Percentiles rank a stretch among this genome's conserved stretches.
These are phyloP conservation scores for Aleiodes leptofemur DNA, from an alignment of 2,888 invertebrate genomes.

Conservation along the genomic window DNA sequence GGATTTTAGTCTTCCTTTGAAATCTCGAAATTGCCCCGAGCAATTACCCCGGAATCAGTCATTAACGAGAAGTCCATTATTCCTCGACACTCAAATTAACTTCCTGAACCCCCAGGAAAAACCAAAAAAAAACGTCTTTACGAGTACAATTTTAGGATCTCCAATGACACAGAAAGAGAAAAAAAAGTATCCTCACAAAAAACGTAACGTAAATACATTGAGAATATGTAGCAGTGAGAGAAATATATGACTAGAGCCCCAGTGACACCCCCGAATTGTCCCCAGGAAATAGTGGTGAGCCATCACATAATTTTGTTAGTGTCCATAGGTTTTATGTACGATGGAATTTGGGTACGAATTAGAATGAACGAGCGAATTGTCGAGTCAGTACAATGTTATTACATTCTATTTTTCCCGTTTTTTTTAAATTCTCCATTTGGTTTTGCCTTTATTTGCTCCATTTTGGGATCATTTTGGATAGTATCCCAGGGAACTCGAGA, in stretches of 20 bases:
- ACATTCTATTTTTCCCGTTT: constrained; percentile 2
- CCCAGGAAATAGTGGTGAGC: constrained; percentile 16
- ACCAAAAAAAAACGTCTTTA: no score
- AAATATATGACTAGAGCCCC: neutral
- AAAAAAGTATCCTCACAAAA: neutral
- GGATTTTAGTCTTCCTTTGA: no score
- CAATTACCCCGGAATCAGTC: no score
- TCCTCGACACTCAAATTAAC: no score
- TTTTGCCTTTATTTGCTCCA: neutral
- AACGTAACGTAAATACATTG: constrained; percentile 3
- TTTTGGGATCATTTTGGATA: constrained; percentile 31
- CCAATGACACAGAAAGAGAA: constrained; percentile 5
- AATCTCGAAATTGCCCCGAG: no score
- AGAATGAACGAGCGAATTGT: constrained; percentile 33
- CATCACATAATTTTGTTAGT: constrained; percentile 31
- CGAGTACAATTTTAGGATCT: constrained; percentile 10
- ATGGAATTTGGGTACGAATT: constrained; percentile 31
- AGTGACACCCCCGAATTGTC: neutral
- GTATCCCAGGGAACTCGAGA: no score
- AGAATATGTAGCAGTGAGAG: neutral
- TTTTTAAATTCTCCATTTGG: constrained; percentile 13
- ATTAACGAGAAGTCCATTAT: no score
- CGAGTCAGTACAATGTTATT: constrained; percentile 5
- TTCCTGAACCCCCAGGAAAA: no score
- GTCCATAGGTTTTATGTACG: neutral